Evolutionary conservation across 2,113 vertebrate genomes (phyloP).

Genomic region (Trinectes maculatus): DNA sequence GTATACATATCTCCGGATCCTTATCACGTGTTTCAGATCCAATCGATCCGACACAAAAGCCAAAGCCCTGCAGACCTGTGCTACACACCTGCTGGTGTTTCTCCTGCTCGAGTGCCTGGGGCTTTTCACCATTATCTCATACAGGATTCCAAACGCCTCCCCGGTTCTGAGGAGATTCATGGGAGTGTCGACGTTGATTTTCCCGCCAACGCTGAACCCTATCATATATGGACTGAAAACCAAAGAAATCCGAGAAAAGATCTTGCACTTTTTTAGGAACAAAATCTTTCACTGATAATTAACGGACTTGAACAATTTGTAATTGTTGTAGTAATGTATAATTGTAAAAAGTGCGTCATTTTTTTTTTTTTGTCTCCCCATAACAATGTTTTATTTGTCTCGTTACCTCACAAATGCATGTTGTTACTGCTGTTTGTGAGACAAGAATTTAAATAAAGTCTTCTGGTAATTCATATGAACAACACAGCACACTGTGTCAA

Average conservation of each 20-base stretch:
- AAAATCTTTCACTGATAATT: not conserved
- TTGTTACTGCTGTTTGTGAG: too few species aligned
- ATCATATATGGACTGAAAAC: conserved; percentile 81
- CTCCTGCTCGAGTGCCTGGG: conserved; percentile 77
- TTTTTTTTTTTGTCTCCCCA: not conserved
- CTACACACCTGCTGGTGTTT: conserved; percentile 76
- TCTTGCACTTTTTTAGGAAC: conserved; percentile 30
- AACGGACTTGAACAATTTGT: too few species aligned
- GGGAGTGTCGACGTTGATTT: conserved; percentile 68
- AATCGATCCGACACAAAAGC: conserved; percentile 71
- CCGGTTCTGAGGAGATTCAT: conserved; percentile 68
- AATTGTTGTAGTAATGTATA: not conserved
- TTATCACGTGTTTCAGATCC: conserved; percentile 74
- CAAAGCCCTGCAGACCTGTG: conserved; percentile 81
- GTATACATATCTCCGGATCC: conserved; percentile 76
- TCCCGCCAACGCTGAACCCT: conserved; percentile 78
- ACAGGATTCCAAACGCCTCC: conserved; percentile 65
- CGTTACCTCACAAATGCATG: not conserved
- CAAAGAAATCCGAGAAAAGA: conserved; percentile 74
- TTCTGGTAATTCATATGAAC: too few species aligned
- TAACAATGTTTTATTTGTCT: not conserved
- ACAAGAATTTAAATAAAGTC: too few species aligned
- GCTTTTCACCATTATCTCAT: conserved; percentile 78
- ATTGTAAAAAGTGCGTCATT: not conserved
- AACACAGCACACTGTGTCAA: too few species aligned